Evolutionary conservation across 1,140 invertebrate genomes (phyloP).

Genomic region (Teleopsis dalmanni): DNA sequence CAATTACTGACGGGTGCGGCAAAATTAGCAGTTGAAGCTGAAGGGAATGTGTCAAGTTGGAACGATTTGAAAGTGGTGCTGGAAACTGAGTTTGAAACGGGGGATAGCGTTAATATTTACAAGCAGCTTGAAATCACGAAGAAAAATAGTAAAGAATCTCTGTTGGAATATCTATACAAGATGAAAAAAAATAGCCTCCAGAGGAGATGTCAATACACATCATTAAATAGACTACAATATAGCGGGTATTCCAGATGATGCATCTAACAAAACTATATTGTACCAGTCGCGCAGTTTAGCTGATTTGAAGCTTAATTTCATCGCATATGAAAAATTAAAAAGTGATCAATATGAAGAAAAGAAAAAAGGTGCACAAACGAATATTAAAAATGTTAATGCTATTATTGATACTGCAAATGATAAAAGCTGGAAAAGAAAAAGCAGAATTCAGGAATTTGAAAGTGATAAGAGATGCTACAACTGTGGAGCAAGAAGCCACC

Average conservation of each 20-base stretch:
- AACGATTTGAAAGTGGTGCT: too few relatives aligned
- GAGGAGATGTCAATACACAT: neutral
- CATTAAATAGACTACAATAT: neutral
- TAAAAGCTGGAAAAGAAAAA: too few relatives aligned
- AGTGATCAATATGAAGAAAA: neutral
- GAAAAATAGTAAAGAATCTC: too few relatives aligned
- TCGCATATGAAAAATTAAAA: constrained; percentile 1
- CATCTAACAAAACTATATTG: neutral
- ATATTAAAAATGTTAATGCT: too few relatives aligned
- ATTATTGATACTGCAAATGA: too few relatives aligned
- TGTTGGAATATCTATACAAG: constrained; percentile 3
- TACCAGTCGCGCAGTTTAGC: neutral
- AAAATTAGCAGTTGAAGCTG: too few relatives aligned
- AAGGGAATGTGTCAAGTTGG: too few relatives aligned
- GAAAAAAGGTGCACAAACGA: neutral
- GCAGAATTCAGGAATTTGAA: neutral
- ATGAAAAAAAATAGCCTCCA: neutral
- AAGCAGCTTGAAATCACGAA: too few relatives aligned
- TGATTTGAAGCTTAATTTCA: constrained; percentile 1
- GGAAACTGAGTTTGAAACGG: too few relatives aligned
- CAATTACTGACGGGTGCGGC: too few relatives aligned
- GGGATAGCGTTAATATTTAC: too few relatives aligned
- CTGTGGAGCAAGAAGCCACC: neutral
- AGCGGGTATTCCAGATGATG: neutral
- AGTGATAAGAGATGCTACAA: neutral